Evolutionary conservation across 2,797 vertebrate genomes (phyloP), one percentile per base, ranked within the genome.

Genomic region (Fratercula arctica): DNA sequence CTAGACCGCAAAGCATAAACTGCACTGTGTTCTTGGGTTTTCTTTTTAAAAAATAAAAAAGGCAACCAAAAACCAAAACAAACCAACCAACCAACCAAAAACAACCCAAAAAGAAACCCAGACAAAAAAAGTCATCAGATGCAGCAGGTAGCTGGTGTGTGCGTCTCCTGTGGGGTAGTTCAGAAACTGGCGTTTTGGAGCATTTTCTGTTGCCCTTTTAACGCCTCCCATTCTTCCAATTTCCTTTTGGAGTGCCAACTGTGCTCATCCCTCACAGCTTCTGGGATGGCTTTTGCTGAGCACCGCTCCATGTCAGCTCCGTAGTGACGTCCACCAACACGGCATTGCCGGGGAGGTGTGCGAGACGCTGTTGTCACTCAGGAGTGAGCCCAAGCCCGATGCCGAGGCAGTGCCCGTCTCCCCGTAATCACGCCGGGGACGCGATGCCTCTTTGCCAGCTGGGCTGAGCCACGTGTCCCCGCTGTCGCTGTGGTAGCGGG

Each of bases 321-420:
- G 0, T 13, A 23, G 53, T 37, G 60, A 43, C 16, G 2, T 7
- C 57, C 6, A 8, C 5, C n/a, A 6, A 9, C 33, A n/a, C 56
- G 56, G 9, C 18, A 13, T 14, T n/a, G 45, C 12, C 8, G 3
- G 25, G 50, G 31, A 68, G 48, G 7, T 15, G 41, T 3, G 3
- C 0, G 4, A 18, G 6, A 3, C 0, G 0, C 7, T 3, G 25
- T 9, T 15, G 43, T 13, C 12, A 0, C 28, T 31, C 24, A 4
- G 37, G 35, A 61, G 8, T 2, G 2, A 51, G 33, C 35, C 78
- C 41, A 9, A 14, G 18, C n/a, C 24, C 5, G 1, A 33, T 13
- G 50, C 21, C 0, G 5, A 64, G 73, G 35, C 1, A 18, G 16
- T 26, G 5, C 41, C 37, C 2, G 4, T 8, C 61, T n/a, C 33